phyloP scores from a whole-genome alignment of 2,888 invertebrate species.

The Griposia aprilina region DNA sequence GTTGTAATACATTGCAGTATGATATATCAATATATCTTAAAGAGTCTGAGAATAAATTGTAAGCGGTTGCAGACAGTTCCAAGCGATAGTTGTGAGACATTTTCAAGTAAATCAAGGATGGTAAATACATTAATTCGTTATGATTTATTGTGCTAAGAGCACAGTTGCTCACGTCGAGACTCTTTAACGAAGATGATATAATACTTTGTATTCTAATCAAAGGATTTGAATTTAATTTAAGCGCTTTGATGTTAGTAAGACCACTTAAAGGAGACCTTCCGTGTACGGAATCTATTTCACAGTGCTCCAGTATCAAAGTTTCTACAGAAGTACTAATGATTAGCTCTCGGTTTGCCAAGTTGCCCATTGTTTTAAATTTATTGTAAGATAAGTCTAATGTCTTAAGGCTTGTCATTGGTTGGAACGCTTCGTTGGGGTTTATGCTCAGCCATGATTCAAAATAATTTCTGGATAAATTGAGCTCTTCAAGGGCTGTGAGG shows the following conservation, averaged over 20 bases:
- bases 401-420: constrained; percentile 87
- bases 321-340: constrained; percentile 91
- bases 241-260: constrained; percentile 87
- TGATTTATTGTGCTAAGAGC: constrained; percentile 87
- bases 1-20: constrained; percentile 91
- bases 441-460: constrained; percentile 91
- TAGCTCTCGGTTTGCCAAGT: constrained; percentile 86
- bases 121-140: constrained; percentile 90
- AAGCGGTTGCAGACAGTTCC: constrained; percentile 83
- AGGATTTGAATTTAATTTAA: constrained; percentile 90
- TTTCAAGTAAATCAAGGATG: constrained; percentile 90
- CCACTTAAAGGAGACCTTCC: constrained; percentile 88
- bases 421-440: constrained; percentile 88
- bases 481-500: constrained; percentile 89
- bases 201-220: constrained; percentile 85
- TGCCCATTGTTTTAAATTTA: constrained; percentile 89
- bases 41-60: constrained; percentile 87
- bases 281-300: constrained; percentile 90
- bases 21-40: constrained; percentile 91
- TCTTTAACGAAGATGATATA: constrained; percentile 87
- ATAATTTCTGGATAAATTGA: constrained; percentile 92
- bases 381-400: constrained; percentile 92
- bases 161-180: constrained; percentile 91
- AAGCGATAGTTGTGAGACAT: constrained; percentile 91
- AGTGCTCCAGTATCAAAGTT: constrained; percentile 91